These are phyloP conservation scores for Leucophenga maculata DNA, from an alignment of 2,888 invertebrate genomes.

Conservation along the genomic window DNA sequence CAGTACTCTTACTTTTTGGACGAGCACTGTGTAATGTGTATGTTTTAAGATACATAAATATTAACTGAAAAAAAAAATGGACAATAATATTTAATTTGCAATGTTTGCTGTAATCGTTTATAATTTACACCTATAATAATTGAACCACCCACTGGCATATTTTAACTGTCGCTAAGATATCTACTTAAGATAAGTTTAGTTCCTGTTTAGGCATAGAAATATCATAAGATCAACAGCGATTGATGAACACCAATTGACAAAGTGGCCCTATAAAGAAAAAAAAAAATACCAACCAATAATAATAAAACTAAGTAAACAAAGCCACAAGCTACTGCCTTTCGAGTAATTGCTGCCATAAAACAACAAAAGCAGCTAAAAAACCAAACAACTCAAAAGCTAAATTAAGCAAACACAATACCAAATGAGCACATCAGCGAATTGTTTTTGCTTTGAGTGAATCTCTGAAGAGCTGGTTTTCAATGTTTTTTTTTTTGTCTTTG, in stretches of 20 bases:
- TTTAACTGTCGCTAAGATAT: neutral
- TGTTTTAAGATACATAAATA: too few species aligned
- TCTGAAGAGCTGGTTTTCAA: neutral
- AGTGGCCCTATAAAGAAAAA: neutral
- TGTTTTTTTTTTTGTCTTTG: neutral
- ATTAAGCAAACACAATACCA: neutral
- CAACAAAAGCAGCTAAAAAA: slow-evolving; percentile 15
- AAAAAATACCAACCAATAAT: slow-evolving; percentile 22
- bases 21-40: too few species aligned
- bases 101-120: too few species aligned
- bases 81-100: too few species aligned
- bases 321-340: slow-evolving; percentile 12
- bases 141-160: too few species aligned
- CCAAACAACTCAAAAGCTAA: slow-evolving; percentile 2
- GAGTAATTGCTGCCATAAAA: neutral
- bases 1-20: too few species aligned
- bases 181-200: slow-evolving; percentile 13
- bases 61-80: too few species aligned
- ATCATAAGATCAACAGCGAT: slow-evolving; percentile 10
- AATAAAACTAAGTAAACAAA: slow-evolving; percentile 34
- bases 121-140: too few species aligned
- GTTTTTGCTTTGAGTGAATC: slow-evolving; percentile 2
- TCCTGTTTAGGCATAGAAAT: slow-evolving; percentile 7
- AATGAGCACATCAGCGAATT: slow-evolving; percentile 1
- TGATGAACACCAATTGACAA: neutral